Base-by-base conservation (phyloP, 1,140 invertebrate species). In the Aphis gossypii region DNA sequence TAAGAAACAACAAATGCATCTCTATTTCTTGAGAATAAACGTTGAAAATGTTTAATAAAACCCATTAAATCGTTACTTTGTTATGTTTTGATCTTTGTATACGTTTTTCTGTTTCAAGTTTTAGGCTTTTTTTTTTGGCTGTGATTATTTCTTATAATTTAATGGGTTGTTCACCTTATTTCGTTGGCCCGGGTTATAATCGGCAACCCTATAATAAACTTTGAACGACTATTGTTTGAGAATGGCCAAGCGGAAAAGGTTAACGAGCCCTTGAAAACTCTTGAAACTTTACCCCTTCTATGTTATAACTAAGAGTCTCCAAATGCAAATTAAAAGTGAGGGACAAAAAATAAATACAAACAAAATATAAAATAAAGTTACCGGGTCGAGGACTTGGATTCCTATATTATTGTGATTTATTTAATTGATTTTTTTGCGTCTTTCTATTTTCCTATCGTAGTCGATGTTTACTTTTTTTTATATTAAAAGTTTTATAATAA, bases 261-360 rank as follows among this genome's bases (percentile, higher is more conserved):
- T 88, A 88, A 88, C 87, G 87, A 88, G 87, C 87, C 87, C 87
- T 88, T 88, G 87, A 88, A 88, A 88, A 88, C 87, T 88, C 87
- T 88, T 88, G 87, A 88, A 88, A 88, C 30, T 88, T 88, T 88
- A 88, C 48, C 48, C 87, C 87, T 54, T 51, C n/a, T 21, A 54
- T 51, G 87, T 88, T 88, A 88, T 54, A 88, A 88, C 87, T 88
- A 54, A 88, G 87, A n/a, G 87, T 54, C n/a, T 88, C 5, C 87
- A 3, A 51, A 88, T 88, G 46, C 87, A 88, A 88, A 88, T 88
- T 88, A 88, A 88, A 88, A 51, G 8, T 9, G 20, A 54, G 21
- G n/a, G 46, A 23, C n/a, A 88, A 88, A 51, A 84, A 46, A 87
- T 87, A 87, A 51, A n/a, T n/a, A 46, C 83, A 86, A 86, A 86